Base-by-base conservation (phyloP, 2,888 invertebrate species). In the Trachelus stipa region DNA sequence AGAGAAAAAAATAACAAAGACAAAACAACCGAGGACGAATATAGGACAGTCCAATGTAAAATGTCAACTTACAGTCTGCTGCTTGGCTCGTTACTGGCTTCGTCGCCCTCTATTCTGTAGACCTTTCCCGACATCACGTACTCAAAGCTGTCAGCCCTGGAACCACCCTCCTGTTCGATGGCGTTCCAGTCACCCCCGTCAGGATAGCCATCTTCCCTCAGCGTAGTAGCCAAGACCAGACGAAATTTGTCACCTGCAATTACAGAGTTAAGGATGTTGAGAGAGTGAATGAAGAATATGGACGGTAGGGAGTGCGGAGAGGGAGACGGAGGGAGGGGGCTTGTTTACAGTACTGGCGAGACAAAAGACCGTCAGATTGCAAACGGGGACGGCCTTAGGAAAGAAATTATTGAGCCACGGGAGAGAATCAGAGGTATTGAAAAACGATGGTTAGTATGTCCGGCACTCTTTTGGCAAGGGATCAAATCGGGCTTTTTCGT, bases 91-190 rank as follows among this genome's bases (percentile, higher is more conserved):
- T 95, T 95, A 15, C 96, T 95, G 31, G 95, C 96, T 87, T 99
- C 99, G 87, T 99, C 99, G 33, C 99, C 99, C 92, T 99, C 99
- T 90, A 99, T 98, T 86, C 98, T 94, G 92, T 98, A 98, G 84
- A 98, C 96, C 92, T 98, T 98, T 31, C 99, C 99, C 84, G 97
- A 98, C 99, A 99, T 99, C 75, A 99, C 99, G 93, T 99, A 99
- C 91, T 99, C 99, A 89, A 99, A 99, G 88, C 98, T 97, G 91
- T 99, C 98, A 0, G 99, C 98, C 75, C 98, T 94, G 30, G 97
- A 97, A 23, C 91, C 89, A 75, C 97, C 96, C 87, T 97, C 97
- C n/a, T 95, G 95, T 84, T 97, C 97, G 84, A 96, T 90, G 1
- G 98, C 97, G 91, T 98, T 98, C 95, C 97, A 99, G 90, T 99